Base-by-base conservation (phyloP, 2,113 vertebrate genomes). In the Forbesichthys agassizii region DNA sequence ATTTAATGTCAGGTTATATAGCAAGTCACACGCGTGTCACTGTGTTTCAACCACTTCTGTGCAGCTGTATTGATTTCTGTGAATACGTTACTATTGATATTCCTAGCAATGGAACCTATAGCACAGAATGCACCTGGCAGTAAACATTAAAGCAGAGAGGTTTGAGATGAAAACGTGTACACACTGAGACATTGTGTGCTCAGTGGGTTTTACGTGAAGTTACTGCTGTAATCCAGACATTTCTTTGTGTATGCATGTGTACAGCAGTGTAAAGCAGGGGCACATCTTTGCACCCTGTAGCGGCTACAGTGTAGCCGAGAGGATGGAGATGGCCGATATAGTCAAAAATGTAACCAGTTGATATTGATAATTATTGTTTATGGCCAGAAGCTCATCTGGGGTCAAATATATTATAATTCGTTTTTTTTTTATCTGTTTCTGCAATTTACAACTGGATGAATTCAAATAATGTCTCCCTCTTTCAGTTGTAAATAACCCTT, bases 21-120 rank as follows among this genome's bases (percentile, higher is more conserved):
- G 59, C 66, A 68, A 55, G 55, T 61, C 66, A 63, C 48, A 80
- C 74, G 69, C 70, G 73, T 87, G 83, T 88, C 82, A 84, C 68
- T 75, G 82, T 62, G 65, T 27, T 27, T 27, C 27, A 27, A 3
- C 27, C 27, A 27, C 27, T 27, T 27, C 27, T 88, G 85, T 88
- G 86, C 74, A 71, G 59, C 76, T 16, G 49, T 84, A 93, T 91
- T 79, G 92, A 92, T 92, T 84, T 75, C 59, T 81, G 20, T 76
- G 80, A 88, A 90, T 84, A 87, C 80, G 86, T 77, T 80, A 81
- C 63, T 82, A 82, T 81, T 86, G 85, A 91, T 90, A 91, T 89
- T 79, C 84, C 89, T 81, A 64, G 62, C 78, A 74, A 84, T 81
- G 68, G 69, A 66, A 73, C 77, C 70, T 80, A 87, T 88, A 73